These are phyloP conservation scores for Lophius americanus DNA, from an alignment of 2,797 vertebrate species.

Conservation along the genomic window DNA sequence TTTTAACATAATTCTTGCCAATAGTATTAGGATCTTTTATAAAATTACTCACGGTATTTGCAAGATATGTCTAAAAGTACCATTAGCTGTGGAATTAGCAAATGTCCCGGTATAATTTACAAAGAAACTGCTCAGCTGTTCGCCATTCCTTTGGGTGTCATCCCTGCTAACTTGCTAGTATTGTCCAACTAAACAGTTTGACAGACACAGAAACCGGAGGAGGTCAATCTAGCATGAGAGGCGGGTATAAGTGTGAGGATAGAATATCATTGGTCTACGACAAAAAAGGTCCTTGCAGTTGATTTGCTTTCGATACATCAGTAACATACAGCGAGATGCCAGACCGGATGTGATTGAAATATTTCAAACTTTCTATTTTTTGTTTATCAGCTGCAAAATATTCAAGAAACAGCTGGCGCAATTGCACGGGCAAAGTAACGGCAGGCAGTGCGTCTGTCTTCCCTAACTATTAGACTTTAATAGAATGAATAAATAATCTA, in stretches of 20 bases:
- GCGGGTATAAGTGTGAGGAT: conserved; percentile 1
- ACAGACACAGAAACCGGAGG: conserved; percentile 57
- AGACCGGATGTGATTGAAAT: no score
- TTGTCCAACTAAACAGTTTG: conserved; percentile 65
- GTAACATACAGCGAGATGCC: no score
- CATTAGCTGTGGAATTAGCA: conserved; percentile 7
- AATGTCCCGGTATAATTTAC: background rate
- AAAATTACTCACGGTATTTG: conserved; percentile 36
- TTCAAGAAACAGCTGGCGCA: no score
- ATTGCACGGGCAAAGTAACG: no score
- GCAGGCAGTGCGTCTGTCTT: no score
- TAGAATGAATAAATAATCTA: no score
- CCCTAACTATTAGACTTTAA: no score
- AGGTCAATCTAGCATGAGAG: conserved; percentile 64
- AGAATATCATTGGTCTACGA: conserved; percentile 50
- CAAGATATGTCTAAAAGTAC: background rate
- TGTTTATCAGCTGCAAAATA: no score
- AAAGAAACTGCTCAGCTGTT: conserved; percentile 25
- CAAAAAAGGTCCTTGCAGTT: background rate
- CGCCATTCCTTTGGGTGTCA: conserved; percentile 39
- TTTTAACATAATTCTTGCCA: conserved; percentile 16
- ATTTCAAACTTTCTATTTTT: no score
- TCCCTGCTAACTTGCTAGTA: conserved; percentile 48
- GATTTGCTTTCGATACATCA: conserved; percentile 40
- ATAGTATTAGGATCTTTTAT: background rate